Evolutionary conservation across 2,113 vertebrate species (phyloP), one percentile per base, ranked within the genome.

Genomic region (Myiozetetes cayanensis): DNA sequence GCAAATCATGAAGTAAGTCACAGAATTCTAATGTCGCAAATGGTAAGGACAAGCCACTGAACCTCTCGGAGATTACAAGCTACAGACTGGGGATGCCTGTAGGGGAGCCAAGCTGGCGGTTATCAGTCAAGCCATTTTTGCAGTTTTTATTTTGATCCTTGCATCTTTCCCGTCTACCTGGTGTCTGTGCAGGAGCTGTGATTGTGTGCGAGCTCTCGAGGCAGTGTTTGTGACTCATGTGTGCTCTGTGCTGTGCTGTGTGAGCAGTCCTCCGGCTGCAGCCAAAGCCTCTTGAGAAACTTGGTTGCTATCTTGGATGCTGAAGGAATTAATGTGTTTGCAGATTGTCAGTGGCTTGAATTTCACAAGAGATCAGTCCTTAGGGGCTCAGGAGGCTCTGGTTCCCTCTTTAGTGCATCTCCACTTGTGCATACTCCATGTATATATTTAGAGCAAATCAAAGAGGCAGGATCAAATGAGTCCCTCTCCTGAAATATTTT

Each of bases 331-430:
- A 76, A 58, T 21, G 3, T 78, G 59, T 96, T 91, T 94, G 25
- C 62, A 93, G 56, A 66, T 95, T 91, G 91, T 93, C 75, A 77
- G 52, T 47, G 83, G 53, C 86, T 92, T 92, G 70, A 90, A n/a
- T 96, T 82, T 92, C 71, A 66, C n/a, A 44, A 68, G 83, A 44
- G 23, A 76, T 88, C 66, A 50, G 70, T 87, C 81, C 74, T 94
- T 79, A 50, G 71, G 67, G 81, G 62, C 61, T 86, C 70, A 41
- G 58, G 67, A 89, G 70, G 77, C 92, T 96, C 92, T 77, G 25
- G 76, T 87, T 95, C 39, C 71, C 31, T 94, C 74, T 90, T 87
- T 35, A 56, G 81, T 93, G 47, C 55, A 66, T 82, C 85, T 88
- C 12, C 28, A 72, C 84, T 93, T 31, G 65, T 59, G 90, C 75